phyloP scores from a whole-genome alignment of 2,113 vertebrate species.

The Gavia stellata region DNA sequence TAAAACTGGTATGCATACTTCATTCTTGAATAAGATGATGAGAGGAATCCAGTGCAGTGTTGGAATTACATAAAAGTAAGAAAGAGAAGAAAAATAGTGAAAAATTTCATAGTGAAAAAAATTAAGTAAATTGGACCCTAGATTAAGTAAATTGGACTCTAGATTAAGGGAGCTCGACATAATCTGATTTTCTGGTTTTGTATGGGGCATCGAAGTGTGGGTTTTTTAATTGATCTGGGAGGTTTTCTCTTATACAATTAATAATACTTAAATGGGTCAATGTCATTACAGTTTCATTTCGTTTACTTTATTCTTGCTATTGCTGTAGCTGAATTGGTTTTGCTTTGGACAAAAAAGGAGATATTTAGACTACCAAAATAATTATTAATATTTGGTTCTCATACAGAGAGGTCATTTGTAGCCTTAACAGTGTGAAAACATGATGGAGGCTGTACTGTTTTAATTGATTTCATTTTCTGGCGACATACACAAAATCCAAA shows the following conservation, averaged over 20 bases:
- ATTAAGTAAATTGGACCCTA: neutral
- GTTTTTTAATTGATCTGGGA: neutral
- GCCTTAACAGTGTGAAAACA: neutral
- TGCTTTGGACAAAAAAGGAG: neutral
- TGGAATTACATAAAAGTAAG: neutral
- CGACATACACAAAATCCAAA: neutral
- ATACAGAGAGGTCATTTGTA: neutral
- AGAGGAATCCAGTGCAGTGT: neutral
- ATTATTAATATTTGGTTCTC: neutral
- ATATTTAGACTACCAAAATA: neutral
- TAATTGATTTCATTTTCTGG: neutral
- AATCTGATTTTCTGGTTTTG: neutral
- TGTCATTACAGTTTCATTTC: neutral
- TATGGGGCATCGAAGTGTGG: neutral
- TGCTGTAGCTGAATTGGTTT: neutral
- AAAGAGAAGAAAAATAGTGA: neutral
- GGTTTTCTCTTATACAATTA: neutral
- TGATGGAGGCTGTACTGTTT: neutral
- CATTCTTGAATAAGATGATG: neutral
- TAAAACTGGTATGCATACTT: neutral
- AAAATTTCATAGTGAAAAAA: neutral
- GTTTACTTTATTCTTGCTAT: neutral
- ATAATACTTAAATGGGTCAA: neutral
- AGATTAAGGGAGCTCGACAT: neutral
- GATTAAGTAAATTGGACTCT: neutral